Evolutionary conservation across 1,140 invertebrate species (phyloP).

Genomic region (Anastatus disparis): DNA sequence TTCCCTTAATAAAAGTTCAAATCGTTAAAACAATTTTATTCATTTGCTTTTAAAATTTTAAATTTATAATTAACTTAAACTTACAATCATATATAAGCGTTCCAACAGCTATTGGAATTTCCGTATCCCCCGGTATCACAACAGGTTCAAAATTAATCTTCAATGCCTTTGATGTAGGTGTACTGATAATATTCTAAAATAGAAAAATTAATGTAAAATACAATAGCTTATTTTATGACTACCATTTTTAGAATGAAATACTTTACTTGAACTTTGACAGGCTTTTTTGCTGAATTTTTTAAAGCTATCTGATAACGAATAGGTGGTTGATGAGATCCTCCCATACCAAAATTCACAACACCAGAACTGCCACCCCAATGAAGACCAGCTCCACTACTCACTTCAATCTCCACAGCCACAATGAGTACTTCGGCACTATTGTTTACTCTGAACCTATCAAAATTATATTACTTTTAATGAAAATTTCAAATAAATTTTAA

Average conservation of each 20-base stretch:
- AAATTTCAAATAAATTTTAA: not conserved
- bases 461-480: not conserved
- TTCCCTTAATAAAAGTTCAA: slow-evolving; percentile 64
- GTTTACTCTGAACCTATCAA: slow-evolving; percentile 76
- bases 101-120: slow-evolving; percentile 74
- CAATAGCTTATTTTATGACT: not conserved
- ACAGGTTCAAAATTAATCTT: slow-evolving; percentile 72
- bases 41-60: not conserved
- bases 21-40: not conserved
- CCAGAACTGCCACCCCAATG: slow-evolving; percentile 78
- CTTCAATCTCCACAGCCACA: slow-evolving; percentile 89
- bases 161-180: slow-evolving; percentile 71
- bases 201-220: slow-evolving; percentile 10
- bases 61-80: slow-evolving; percentile 45
- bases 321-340: slow-evolving; percentile 76
- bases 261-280: slow-evolving; percentile 77
- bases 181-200: slow-evolving; percentile 70
- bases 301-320: slow-evolving; percentile 74
- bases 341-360: slow-evolving; percentile 85
- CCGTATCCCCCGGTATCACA: slow-evolving; percentile 73
- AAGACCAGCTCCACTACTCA: slow-evolving; percentile 77
- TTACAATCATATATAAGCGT: slow-evolving; percentile 82
- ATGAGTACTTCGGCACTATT: slow-evolving; percentile 76
- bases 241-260: not conserved
- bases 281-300: slow-evolving; percentile 78